Percentiles rank a stretch among this genome's conserved stretches.
Conservation (phyloP, 2,797 vertebrate species). For the Macroramphosus scolopax region DNA sequence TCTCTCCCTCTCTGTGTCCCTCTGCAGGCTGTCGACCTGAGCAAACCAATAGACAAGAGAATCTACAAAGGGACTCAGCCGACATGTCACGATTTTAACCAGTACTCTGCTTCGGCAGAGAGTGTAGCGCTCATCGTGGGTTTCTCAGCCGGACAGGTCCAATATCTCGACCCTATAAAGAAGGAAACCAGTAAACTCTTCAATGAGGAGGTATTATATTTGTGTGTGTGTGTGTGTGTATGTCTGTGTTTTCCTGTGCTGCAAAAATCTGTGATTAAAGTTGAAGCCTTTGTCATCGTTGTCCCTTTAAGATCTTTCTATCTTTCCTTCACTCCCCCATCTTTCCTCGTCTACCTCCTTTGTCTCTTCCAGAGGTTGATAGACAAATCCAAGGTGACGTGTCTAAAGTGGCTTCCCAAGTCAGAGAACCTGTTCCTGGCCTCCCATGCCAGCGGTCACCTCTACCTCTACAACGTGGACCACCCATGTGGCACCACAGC, state of each 20-base stretch:
- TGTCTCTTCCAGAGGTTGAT: constrained; percentile 81
- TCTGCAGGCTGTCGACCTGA: constrained; percentile 87
- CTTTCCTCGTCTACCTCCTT: background rate
- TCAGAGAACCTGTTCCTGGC: constrained; percentile 89
- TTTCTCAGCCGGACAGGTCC: constrained; percentile 89
- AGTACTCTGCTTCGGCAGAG: constrained; percentile 86
- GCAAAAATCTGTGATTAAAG: too few species aligned
- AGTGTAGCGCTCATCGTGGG: constrained; percentile 89
- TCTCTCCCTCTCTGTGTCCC: constrained; percentile 17
- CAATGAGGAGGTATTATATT: constrained; percentile 90
- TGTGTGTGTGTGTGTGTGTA: too few species aligned
- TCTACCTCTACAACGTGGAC: constrained; percentile 90
- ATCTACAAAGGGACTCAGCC: constrained; percentile 94
- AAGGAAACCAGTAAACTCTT: constrained; percentile 92
- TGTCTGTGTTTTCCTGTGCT: too few species aligned
- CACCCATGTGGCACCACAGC: constrained; percentile 81
- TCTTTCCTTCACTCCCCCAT: background rate
- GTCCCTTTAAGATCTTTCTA: too few species aligned
- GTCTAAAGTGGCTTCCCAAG: constrained; percentile 89
- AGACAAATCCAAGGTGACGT: constrained; percentile 91
- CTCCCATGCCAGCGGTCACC: constrained; percentile 88
- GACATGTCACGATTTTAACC: constrained; percentile 92
- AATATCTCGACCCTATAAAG: constrained; percentile 90
- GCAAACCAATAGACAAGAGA: constrained; percentile 90
- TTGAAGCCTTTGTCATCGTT: too few species aligned